phyloP scores from a whole-genome alignment of 2,797 vertebrate genomes.

The Coccyzus lansbergi region DNA sequence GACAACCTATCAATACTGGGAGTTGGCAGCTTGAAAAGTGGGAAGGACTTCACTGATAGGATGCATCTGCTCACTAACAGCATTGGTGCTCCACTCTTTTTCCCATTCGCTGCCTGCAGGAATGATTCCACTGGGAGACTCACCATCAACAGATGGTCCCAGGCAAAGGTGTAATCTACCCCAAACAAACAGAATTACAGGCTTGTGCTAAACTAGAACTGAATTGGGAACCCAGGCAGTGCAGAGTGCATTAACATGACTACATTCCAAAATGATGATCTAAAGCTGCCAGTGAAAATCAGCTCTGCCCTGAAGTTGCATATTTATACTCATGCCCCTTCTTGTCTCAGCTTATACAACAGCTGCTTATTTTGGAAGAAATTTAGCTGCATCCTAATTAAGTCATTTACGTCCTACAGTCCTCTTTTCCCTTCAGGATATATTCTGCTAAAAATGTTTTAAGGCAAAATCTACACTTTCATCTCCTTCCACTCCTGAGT shows the following conservation, averaged over 20 bases:
- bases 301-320: neutral
- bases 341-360: neutral
- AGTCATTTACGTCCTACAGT: constrained; percentile 47
- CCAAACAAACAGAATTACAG: constrained; percentile 79
- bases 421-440: constrained; percentile 4
- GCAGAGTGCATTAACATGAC: constrained; percentile 32
- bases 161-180: constrained; percentile 77
- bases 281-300: neutral
- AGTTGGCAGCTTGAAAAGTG: constrained; percentile 79
- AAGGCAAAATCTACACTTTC: constrained; percentile 2
- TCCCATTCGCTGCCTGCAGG: constrained; percentile 71
- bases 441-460: neutral
- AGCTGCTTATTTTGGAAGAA: constrained; percentile 18
- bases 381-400: constrained; percentile 49
- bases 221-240: constrained; percentile 62
- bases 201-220: constrained; percentile 66
- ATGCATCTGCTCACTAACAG: constrained; percentile 80
- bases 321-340: constrained; percentile 12
- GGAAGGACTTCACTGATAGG: constrained; percentile 67
- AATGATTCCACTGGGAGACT: constrained; percentile 70
- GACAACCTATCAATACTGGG: constrained; percentile 78
- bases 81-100: constrained; percentile 47
- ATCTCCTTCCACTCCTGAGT: neutral
- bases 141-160: constrained; percentile 77
- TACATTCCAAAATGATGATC: neutral